phyloP scores from a whole-genome alignment of 1,140 invertebrate genomes.

The Lanistes nyassanus region DNA sequence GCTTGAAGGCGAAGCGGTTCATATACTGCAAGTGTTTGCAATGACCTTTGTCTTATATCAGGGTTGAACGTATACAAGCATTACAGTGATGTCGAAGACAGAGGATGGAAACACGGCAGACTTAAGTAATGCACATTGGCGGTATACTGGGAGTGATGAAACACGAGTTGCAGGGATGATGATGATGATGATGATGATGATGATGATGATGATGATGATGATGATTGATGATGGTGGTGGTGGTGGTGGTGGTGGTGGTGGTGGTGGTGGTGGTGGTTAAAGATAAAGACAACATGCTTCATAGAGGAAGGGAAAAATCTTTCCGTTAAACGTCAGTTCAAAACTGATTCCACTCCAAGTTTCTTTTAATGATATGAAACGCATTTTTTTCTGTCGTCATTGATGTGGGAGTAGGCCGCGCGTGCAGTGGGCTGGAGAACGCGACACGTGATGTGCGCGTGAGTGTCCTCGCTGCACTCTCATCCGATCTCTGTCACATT shows the following conservation, averaged over 20 bases:
- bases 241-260: neutral
- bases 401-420: too few species aligned
- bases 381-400: too few species aligned
- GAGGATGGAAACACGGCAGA: neutral
- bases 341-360: too few species aligned
- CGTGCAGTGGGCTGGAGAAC: too few species aligned
- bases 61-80: neutral
- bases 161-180: slow-evolving; percentile 25
- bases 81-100: neutral
- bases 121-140: neutral
- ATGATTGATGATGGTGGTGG: slow-evolving; percentile 1
- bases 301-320: neutral
- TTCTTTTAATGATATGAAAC: too few species aligned
- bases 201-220: slow-evolving; percentile 25
- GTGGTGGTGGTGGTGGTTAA: neutral
- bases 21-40: neutral
- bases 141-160: slow-evolving; percentile 16
- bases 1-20: neutral
- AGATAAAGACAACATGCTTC: neutral
- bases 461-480: too few species aligned
- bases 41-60: neutral
- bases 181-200: slow-evolving; percentile 30
- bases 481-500: neutral
- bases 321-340: too few species aligned
- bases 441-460: too few species aligned